A percentile compares a stretch with the other conserved stretches of the same genome.
phyloP scores from a whole-genome alignment of 2,888 invertebrate species.

The Alsophila aescularia region DNA sequence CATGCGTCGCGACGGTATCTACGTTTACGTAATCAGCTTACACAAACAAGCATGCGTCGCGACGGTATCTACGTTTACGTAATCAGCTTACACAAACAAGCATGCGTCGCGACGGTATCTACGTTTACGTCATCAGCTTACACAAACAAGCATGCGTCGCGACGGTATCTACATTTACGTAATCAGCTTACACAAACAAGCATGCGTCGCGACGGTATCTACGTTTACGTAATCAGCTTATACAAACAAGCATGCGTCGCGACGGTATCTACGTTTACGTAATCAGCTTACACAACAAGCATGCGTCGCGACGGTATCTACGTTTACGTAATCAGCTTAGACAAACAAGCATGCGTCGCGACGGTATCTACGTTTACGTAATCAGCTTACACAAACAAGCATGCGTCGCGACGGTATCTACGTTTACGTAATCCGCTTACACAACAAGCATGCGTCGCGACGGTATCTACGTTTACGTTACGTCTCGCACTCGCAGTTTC shows the following conservation, averaged over 20 bases:
- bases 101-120: constrained; percentile 17
- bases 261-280: constrained; percentile 16
- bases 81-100: constrained; percentile 25
- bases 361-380: constrained; percentile 17
- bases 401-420: constrained; percentile 14
- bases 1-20: constrained; percentile 17
- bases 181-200: constrained; percentile 25
- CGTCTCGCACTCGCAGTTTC: constrained; percentile 1
- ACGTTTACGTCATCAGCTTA: constrained; percentile 18
- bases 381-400: constrained; percentile 26
- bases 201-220: constrained; percentile 17
- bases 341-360: constrained; percentile 24
- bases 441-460: constrained; percentile 23
- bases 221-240: constrained; percentile 19
- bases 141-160: constrained; percentile 25
- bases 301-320: constrained; percentile 14
- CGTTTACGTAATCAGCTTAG: constrained; percentile 20
- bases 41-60: constrained; percentile 25
- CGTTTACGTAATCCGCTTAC: constrained; percentile 20
- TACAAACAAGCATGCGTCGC: constrained; percentile 25
- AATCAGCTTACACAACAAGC: constrained; percentile 25
- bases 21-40: constrained; percentile 19
- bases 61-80: constrained; percentile 16
- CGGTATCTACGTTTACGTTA: constrained; percentile 2
- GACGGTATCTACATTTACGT: constrained; percentile 15